phyloP scores from a whole-genome alignment of 2,797 vertebrate species.

The Saxicola maurus region DNA sequence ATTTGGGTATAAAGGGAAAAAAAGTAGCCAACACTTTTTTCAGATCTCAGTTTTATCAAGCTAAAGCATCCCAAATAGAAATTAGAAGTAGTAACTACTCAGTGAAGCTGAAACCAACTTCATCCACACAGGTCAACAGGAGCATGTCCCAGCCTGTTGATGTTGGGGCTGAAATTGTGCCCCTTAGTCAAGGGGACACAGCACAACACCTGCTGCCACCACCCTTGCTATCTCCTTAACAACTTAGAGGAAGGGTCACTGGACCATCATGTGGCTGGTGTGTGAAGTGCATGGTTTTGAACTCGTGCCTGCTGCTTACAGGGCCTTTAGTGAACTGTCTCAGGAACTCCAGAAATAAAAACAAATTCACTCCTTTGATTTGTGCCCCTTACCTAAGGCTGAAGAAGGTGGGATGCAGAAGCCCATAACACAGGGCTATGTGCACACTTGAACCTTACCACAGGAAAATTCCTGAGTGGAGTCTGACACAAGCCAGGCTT shows the following conservation, averaged over 20 bases:
- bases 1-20: not conserved
- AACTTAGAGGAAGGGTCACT: not conserved
- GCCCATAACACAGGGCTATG: fast-evolving
- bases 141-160: not conserved
- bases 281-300: fast-evolving
- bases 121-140: not conserved
- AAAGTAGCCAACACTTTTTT: not conserved
- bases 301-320: fast-evolving
- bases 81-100: not conserved
- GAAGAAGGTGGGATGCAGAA: not conserved
- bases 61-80: not conserved
- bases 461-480: not conserved
- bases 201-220: not conserved
- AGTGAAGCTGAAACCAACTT: not conserved
- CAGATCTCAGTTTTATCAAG: not conserved
- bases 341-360: not conserved
- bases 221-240: not conserved
- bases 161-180: not conserved
- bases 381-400: not conserved
- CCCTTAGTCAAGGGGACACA: not conserved
- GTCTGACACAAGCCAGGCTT: not conserved
- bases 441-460: not conserved
- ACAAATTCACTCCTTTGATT: not conserved
- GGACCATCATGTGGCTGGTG: not conserved
- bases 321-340: not conserved